A percentile compares a stretch with the other conserved stretches of the same genome.
phyloP scores from a whole-genome alignment of 2,113 vertebrate genomes.

The Chiloscyllium plagiosum region DNA sequence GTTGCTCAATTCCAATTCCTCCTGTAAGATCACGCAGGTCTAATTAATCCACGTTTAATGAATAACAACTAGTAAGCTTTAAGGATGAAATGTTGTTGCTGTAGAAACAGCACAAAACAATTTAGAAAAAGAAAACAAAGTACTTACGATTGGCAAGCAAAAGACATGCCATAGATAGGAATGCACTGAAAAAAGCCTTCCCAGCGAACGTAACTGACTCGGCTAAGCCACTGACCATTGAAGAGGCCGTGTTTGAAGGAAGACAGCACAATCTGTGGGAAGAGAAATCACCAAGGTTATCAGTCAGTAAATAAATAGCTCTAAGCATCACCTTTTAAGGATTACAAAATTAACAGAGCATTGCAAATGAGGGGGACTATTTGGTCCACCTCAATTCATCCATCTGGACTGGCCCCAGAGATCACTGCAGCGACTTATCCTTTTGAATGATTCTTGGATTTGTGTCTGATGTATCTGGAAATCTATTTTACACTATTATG shows the following conservation, averaged over 20 bases:
- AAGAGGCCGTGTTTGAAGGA: conserved; percentile 91
- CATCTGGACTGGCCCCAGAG: background rate
- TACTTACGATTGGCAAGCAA: conserved; percentile 99
- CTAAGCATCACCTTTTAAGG: background rate
- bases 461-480: background rate
- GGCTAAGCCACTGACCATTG: conserved; percentile 77
- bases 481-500: background rate
- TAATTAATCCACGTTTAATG: background rate
- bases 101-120: background rate
- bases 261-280: conserved; percentile 79
- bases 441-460: background rate
- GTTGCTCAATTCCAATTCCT: background rate
- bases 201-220: conserved; percentile 78
- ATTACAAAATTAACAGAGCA: background rate
- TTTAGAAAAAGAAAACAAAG: conserved; percentile 34
- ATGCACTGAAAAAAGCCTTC: conserved; percentile 95
- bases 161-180: conserved; percentile 98
- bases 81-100: background rate
- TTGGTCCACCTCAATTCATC: background rate
- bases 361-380: background rate
- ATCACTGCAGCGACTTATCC: background rate
- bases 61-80: background rate
- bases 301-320: conserved; percentile 33
- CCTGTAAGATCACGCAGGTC: background rate
- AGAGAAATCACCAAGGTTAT: conserved; percentile 48